Base-by-base conservation (phyloP, 2,797 vertebrate genomes). In the Sebastes hubbsi region DNA sequence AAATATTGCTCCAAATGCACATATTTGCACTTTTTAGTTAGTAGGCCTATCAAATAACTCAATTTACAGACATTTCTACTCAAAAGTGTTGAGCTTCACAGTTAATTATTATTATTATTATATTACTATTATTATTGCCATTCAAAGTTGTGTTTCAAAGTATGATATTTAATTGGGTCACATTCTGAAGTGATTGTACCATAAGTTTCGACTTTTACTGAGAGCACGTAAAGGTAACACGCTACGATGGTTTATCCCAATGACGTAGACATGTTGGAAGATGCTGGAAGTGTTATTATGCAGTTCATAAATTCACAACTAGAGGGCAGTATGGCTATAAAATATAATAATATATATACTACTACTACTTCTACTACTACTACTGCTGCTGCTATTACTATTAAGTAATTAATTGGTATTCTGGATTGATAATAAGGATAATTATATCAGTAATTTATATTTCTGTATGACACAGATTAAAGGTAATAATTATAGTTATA, bases 141-240 rank as follows among this genome's bases (percentile, higher is more conserved):
- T 5, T 2, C 1, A 34, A 18, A 20, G 29, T 11, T 25, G 1
- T 34, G 22, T 18, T 73, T 52, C 1, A 66, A 46, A 6, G 20
- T 58, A 22, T n/a, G 6, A 3, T 36, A 25, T 59, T 4, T 61
- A 6, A 68, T 4, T 2, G 1, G 13, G 3, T 38, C 3, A 8
- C 7, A 14, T 32, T 56, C 8, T 34, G 34, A 32, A 6, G 8
- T 14, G 4, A 58, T 2, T 2, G 24, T 10, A 2, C 0, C 25
- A 3, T 3, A 3, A 29, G 1, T 1, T 0, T n/a, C 0, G 9
- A 32, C 1, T 81, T 80, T 83, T 74, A 81, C 76, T 2, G n/a
- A 73, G 20, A 14, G 54, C 4, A 8, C 8, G 0, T 79, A 10
- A 90, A 91, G 6, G 59, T 56, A 88, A 63, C 78, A 76, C 46